Conservation (phyloP, 2,888 invertebrate species). For the Hecatera dysodea region DNA sequence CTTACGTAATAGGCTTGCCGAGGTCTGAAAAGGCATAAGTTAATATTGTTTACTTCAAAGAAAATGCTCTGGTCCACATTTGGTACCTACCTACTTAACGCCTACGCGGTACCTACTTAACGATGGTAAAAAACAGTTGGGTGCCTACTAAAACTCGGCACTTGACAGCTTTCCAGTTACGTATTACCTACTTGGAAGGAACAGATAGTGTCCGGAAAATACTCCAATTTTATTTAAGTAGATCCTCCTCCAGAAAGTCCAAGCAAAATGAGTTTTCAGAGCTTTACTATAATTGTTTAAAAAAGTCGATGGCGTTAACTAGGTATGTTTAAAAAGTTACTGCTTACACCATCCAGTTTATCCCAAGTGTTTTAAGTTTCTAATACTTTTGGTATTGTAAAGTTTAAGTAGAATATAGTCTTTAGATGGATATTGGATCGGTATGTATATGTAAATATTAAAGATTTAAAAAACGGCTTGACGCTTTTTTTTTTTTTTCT, state of each 20-base stretch:
- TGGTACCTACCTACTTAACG: too few species aligned
- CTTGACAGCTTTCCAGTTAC: neutral
- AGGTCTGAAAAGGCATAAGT: neutral
- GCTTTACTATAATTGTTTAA: slow-evolving; percentile 21
- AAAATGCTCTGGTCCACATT: neutral
- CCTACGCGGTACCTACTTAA: too few species aligned
- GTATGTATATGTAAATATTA: neutral
- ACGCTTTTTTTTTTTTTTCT: too few species aligned
- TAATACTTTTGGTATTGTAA: slow-evolving; percentile 8
- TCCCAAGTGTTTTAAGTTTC: slow-evolving; percentile 10
- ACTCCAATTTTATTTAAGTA: slow-evolving; percentile 11
- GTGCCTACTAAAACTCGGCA: neutral
- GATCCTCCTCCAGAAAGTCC: neutral
- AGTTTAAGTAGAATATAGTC: neutral
- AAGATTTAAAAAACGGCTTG: neutral
- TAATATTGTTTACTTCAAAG: neutral
- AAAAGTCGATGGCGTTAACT: slow-evolving; percentile 1
- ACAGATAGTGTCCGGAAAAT: slow-evolving; percentile 3
- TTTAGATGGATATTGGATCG: neutral
- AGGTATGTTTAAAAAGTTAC: slow-evolving; percentile 8
- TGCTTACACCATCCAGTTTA: neutral
- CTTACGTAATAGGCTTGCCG: neutral
- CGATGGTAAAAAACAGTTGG: slow-evolving; percentile 1
- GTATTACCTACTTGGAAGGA: neutral
- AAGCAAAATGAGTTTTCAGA: slow-evolving; percentile 10